phyloP scores from a whole-genome alignment of 2,888 invertebrate genomes.

The Agrochola circellaris region DNA sequence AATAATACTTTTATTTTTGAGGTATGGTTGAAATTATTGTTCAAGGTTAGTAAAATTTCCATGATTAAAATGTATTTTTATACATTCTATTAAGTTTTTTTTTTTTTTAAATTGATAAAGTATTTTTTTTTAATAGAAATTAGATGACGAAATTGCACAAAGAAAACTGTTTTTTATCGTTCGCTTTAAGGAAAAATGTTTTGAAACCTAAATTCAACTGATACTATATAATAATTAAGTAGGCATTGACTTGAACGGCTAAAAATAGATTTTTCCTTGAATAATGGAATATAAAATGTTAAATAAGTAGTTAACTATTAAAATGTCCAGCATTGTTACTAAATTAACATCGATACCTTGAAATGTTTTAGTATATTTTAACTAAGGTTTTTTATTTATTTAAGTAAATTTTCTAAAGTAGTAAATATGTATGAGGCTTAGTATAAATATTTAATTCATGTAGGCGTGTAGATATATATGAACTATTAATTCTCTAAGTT shows the following conservation, averaged over 20 bases:
- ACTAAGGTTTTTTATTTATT: background rate
- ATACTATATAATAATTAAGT: background rate
- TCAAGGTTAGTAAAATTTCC: background rate
- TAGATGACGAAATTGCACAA: background rate
- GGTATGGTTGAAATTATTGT: background rate
- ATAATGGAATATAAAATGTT: background rate
- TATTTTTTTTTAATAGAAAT: background rate
- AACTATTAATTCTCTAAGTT: background rate
- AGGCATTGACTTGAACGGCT: background rate
- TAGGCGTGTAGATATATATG: background rate
- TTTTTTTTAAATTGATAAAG: background rate
- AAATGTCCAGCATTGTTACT: background rate
- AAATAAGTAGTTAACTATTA: too few species aligned
- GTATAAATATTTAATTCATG: background rate
- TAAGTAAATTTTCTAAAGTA: background rate
- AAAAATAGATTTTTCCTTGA: slow-evolving; percentile 25
- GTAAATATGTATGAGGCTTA: background rate
- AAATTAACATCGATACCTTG: background rate
- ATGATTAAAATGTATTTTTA: background rate
- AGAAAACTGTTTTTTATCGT: background rate
- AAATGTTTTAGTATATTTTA: background rate
- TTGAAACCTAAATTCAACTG: background rate
- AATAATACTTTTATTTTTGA: background rate
- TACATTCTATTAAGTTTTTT: background rate
- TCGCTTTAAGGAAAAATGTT: background rate